A percentile compares a stretch with the other conserved stretches of the same genome.
Conservation (phyloP, 2,888 invertebrate genomes). For the Cacoxenus indagator region DNA sequence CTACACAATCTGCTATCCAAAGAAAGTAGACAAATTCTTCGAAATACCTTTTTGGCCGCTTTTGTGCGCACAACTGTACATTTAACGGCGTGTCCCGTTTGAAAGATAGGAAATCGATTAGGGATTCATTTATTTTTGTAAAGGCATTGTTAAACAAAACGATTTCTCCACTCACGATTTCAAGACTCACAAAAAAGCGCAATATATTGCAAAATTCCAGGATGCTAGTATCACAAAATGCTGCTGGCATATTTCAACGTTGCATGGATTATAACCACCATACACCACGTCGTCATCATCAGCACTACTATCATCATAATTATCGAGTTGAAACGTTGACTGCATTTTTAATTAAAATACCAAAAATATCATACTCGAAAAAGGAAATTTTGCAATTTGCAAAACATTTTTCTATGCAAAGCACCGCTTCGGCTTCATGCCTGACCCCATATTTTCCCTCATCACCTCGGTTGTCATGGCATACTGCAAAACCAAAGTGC, state of each 20-base stretch:
- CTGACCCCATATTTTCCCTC: too few species aligned
- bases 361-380: conserved; percentile 5
- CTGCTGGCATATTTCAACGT: not conserved
- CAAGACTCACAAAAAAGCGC: not conserved
- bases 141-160: too few species aligned
- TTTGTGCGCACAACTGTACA: too few species aligned
- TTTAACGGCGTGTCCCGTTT: too few species aligned
- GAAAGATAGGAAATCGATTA: too few species aligned
- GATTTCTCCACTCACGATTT: too few species aligned
- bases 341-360: conserved; percentile 24
- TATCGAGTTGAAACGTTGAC: conserved; percentile 5
- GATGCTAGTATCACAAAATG: not conserved
- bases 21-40: too few species aligned
- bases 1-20: too few species aligned
- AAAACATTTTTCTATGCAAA: conserved; percentile 8
- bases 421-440: not conserved
- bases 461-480: not conserved
- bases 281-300: not conserved
- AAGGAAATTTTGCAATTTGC: not conserved
- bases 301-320: not conserved
- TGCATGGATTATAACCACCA: not conserved
- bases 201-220: not conserved
- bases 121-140: too few species aligned
- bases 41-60: too few species aligned
- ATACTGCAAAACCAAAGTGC: not conserved